phyloP scores from a whole-genome alignment of 35 echinoderm and acorn worm species.

The Chiridota heheva region DNA sequence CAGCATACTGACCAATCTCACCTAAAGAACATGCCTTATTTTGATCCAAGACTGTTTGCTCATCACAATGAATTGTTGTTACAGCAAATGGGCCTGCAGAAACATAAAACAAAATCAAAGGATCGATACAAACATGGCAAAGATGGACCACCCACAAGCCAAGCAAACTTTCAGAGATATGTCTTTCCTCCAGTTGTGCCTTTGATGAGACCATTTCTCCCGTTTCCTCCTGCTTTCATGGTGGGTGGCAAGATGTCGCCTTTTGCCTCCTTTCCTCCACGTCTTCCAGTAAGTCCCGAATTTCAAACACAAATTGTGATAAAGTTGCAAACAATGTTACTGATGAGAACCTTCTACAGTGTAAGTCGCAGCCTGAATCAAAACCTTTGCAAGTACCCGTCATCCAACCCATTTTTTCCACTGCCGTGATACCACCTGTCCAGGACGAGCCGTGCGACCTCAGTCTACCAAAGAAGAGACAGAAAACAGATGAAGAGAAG shows the following conservation, averaged over 20 bases:
- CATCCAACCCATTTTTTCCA: not conserved
- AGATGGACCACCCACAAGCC: slow-evolving; percentile 12
- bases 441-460: slow-evolving; percentile 98
- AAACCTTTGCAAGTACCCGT: slow-evolving; percentile 38
- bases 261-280: slow-evolving; percentile 4
- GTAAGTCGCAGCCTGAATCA: too few species aligned
- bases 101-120: slow-evolving; percentile 77
- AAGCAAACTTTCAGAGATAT: not conserved
- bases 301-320: not conserved
- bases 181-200: slow-evolving; percentile 17
- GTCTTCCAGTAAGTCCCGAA: not conserved
- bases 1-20: slow-evolving; percentile 79
- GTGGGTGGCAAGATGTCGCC: not conserved
- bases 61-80: not conserved
- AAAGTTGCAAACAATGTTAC: not conserved
- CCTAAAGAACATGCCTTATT: not conserved
- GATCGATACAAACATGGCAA: slow-evolving; percentile 61
- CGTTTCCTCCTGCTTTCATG: slow-evolving; percentile 20
- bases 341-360: not conserved
- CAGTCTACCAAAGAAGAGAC: slow-evolving; percentile 88
- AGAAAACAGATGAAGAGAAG: not conserved
- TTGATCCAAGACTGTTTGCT: not conserved
- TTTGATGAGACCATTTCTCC: slow-evolving; percentile 27
- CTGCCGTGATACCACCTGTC: not conserved
- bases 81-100: slow-evolving; percentile 25